Evolutionary conservation across 2,888 invertebrate species (phyloP), one percentile per base, ranked within the genome.

Genomic region (Ophion slaviceki): DNA sequence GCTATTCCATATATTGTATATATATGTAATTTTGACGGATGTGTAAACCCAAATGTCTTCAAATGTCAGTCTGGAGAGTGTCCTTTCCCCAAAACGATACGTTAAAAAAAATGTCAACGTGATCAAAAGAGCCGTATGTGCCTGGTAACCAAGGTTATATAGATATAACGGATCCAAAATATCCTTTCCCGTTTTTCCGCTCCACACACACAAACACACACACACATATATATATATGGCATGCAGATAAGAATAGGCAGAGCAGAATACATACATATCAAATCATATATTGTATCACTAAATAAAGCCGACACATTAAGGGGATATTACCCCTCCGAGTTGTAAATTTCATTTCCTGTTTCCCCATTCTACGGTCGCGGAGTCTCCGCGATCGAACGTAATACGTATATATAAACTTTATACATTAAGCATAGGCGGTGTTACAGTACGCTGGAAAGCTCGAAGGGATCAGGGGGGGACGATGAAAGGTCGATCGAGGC

Each of bases 321-420:
- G 66, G 85, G 86, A 86, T 86, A 79, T 89, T 88, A 87, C 75
- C 80, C 87, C 71, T 11, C 14, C 14, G 80, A 77, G 85, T 62
- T 68, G 79, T 66, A 64, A 67, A 77, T 76, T 90, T 88, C 87
- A 86, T 89, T 89, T 84, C 85, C 87, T 87, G 88, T 88, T 87
- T 88, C 74, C 85, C 86, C 86, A 85, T 88, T 85, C 86, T 87
- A n/a, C 68, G 28, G 2, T 74, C 20, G 88, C 87, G 89, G 89
- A 87, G 85, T 87, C 88, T 32, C 6, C 53, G n/a, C 32, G 17
- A 53, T 32, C 36, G 32, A 57, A 28, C 32, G 10, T 71, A 20
- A 14, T 4, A 14, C 14, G 17, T 45, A 61, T 45, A 61, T 14
- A 72, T 20, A 24, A 59, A 59, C 59, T 61, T 68, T 45, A 36